Evolutionary conservation across 2,888 invertebrate genomes (phyloP).

Genomic region (Euclidia mi): DNA sequence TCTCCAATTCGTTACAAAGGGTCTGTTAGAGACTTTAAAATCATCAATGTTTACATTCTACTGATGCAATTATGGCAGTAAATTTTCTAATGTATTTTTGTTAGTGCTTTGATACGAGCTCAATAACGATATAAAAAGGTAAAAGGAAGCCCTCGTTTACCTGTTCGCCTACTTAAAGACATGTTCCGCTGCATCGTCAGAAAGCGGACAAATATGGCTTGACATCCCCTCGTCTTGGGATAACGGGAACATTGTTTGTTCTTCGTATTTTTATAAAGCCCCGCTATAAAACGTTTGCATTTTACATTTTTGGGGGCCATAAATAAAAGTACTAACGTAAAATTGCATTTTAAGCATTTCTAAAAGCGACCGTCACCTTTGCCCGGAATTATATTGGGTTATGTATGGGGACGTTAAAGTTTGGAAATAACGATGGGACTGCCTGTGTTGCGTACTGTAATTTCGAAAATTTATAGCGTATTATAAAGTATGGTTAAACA

Average conservation of each 20-base stretch:
- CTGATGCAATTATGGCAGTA: constrained; percentile 64
- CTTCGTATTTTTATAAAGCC: constrained; percentile 86
- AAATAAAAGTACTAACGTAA: constrained; percentile 86
- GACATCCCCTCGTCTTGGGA: constrained; percentile 81
- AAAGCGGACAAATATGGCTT: constrained; percentile 77
- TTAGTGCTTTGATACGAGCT: constrained; percentile 32
- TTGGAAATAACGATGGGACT: constrained; percentile 70
- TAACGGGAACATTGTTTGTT: constrained; percentile 86
- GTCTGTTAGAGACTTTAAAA: constrained; percentile 65
- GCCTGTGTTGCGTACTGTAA: constrained; percentile 70
- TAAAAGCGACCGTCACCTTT: constrained; percentile 83
- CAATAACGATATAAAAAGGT: constrained; percentile 35
- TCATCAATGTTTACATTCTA: constrained; percentile 69
- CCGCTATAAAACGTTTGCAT: constrained; percentile 88
- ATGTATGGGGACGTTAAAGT: constrained; percentile 70
- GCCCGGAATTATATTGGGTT: constrained; percentile 67
- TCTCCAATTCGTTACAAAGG: constrained; percentile 82
- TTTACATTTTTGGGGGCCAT: constrained; percentile 88
- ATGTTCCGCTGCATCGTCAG: constrained; percentile 67
- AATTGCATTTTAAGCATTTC: constrained; percentile 89
- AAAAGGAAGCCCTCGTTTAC: constrained; percentile 53
- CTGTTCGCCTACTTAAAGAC: constrained; percentile 68
- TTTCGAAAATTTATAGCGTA: constrained; percentile 69
- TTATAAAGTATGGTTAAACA: constrained; percentile 34
- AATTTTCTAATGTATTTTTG: constrained; percentile 44